Conservation (phyloP, 2,113 vertebrate genomes). For the Menura novaehollandiae region DNA sequence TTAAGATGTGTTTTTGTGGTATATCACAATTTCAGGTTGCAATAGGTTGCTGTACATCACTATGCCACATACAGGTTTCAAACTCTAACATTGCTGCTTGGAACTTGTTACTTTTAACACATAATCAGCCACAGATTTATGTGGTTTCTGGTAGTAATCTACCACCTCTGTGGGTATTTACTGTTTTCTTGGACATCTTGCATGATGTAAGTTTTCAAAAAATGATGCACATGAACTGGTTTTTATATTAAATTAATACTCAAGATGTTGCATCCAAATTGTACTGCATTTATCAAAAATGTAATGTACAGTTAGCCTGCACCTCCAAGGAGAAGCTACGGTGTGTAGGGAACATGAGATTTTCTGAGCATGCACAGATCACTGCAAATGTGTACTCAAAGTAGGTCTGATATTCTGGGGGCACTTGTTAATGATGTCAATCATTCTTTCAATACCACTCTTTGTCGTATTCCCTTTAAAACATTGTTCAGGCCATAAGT, state of each 20-base stretch:
- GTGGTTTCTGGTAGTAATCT: background rate
- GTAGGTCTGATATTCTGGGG: background rate
- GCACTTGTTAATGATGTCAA: background rate
- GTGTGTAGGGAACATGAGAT: background rate
- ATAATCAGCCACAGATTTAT: background rate
- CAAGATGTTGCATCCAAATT: background rate
- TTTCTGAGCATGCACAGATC: background rate
- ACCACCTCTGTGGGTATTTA: background rate
- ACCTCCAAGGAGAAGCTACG: background rate
- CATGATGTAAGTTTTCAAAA: background rate
- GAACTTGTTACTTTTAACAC: background rate
- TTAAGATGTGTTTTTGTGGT: background rate
- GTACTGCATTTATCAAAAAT: background rate
- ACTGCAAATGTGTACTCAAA: background rate
- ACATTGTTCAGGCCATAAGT: background rate
- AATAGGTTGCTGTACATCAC: background rate
- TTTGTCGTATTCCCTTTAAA: background rate
- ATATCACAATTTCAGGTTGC: background rate
- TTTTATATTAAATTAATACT: background rate
- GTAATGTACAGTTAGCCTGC: background rate
- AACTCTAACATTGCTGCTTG: background rate
- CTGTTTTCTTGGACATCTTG: background rate
- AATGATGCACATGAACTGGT: accelerated
- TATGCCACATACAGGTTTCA: background rate
- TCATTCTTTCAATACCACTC: background rate